phyloP scores from a whole-genome alignment of 1,140 invertebrate species.

The Penaeus vannamei region DNA sequence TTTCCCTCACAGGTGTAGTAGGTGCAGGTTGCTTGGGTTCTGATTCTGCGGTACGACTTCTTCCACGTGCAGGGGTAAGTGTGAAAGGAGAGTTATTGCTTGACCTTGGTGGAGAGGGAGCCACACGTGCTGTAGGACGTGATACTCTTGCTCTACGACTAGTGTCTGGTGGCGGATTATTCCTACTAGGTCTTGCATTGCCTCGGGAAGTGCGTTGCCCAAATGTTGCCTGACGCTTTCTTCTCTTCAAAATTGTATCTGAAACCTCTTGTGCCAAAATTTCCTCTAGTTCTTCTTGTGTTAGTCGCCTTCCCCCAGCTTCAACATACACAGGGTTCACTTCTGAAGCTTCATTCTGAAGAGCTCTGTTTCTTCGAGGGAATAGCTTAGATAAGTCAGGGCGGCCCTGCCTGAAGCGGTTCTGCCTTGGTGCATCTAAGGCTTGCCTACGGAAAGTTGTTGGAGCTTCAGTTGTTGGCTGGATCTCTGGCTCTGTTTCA shows the following conservation, averaged over 20 bases:
- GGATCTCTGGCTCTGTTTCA: background rate
- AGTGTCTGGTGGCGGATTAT: background rate
- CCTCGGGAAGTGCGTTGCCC: constrained; percentile 60
- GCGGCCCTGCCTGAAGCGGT: constrained; percentile 51
- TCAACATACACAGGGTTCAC: constrained; percentile 54
- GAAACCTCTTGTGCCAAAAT: constrained; percentile 37
- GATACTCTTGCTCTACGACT: background rate
- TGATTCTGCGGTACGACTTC: no score
- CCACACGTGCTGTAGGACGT: background rate
- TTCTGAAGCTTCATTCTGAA: constrained; percentile 52
- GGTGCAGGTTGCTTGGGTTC: background rate
- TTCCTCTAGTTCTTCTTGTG: constrained; percentile 26
- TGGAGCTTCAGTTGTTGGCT: background rate
- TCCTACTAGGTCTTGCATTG: constrained; percentile 13
- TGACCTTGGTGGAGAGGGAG: constrained; percentile 26
- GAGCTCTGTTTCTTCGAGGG: constrained; percentile 62
- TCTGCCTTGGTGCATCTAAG: constrained; percentile 53
- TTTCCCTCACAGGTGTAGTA: background rate
- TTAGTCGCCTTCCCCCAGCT: constrained; percentile 34
- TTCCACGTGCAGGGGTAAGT: background rate
- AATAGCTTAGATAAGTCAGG: constrained; percentile 62
- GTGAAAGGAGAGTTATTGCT: constrained; percentile 19
- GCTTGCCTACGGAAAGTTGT: constrained; percentile 19
- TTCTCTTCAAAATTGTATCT: constrained; percentile 38
- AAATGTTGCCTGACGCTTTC: constrained; percentile 57